These are phyloP conservation scores for Mythimna lalbum DNA, from an alignment of 2,888 invertebrate genomes.

Conservation along the genomic window DNA sequence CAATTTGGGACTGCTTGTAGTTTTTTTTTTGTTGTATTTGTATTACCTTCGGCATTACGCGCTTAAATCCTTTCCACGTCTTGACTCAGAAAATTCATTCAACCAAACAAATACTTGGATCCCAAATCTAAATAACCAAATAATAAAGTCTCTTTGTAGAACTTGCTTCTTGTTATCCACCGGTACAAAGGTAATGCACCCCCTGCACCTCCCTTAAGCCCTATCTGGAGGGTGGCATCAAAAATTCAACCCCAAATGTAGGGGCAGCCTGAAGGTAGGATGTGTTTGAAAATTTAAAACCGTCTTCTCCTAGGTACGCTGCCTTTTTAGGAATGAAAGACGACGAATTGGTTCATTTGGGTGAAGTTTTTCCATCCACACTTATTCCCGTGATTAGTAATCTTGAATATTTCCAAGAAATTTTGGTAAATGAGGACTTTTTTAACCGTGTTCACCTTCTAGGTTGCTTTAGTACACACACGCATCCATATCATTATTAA, in stretches of 20 bases:
- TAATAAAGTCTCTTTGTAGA: constrained; percentile 25
- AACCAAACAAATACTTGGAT: not conserved
- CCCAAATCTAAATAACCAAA: constrained; percentile 5
- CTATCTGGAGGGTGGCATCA: constrained; percentile 47
- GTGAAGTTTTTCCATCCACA: not conserved
- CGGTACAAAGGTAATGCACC: constrained; percentile 15
- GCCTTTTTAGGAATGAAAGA: constrained; percentile 3
- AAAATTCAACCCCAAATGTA: constrained; percentile 49
- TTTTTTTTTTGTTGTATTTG: too few relatives aligned
- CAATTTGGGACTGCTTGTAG: too few relatives aligned
- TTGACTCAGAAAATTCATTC: not conserved
- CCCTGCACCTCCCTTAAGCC: constrained; percentile 14
- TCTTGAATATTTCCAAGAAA: not conserved
- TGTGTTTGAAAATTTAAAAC: constrained; percentile 46
- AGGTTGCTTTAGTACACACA: not conserved
- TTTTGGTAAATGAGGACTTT: not conserved
- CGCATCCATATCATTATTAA: not conserved
- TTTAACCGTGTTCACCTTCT: not conserved
- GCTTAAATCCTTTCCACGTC: too few relatives aligned
- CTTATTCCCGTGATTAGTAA: not conserved
- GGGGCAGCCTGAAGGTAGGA: constrained; percentile 21
- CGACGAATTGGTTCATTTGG: not conserved
- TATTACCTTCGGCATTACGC: too few relatives aligned
- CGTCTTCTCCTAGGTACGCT: constrained; percentile 5
- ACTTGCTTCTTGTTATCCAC: constrained; percentile 19